phyloP scores from a whole-genome alignment of 1,140 invertebrate genomes.

The Metaphire vulgaris region DNA sequence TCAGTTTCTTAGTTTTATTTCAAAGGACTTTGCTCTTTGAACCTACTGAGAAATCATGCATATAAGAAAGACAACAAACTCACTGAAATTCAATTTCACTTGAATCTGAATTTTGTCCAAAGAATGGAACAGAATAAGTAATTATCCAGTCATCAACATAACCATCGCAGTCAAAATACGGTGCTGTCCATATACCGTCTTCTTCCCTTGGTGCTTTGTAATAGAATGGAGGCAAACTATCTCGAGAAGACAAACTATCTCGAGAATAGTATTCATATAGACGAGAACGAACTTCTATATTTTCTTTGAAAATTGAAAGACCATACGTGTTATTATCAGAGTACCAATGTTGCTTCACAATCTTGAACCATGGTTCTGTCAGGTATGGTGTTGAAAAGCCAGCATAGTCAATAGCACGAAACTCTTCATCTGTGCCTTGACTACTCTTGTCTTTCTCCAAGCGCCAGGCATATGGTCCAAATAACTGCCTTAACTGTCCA shows the following conservation, averaged over 20 bases:
- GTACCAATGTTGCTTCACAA: slow-evolving; percentile 80
- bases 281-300: slow-evolving; percentile 83
- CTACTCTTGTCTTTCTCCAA: slow-evolving; percentile 31
- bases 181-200: slow-evolving; percentile 84
- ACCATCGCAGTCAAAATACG: slow-evolving; percentile 89
- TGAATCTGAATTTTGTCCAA: slow-evolving; percentile 87
- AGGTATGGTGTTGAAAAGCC: slow-evolving; percentile 65
- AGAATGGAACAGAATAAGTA: slow-evolving; percentile 91
- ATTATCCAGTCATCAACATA: slow-evolving; percentile 83
- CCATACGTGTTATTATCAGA: slow-evolving; percentile 87
- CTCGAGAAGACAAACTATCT: slow-evolving; percentile 79
- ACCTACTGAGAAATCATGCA: no score
- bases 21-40: no score
- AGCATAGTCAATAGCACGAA: slow-evolving; percentile 44
- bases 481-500: slow-evolving; percentile 54
- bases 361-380: slow-evolving; percentile 76
- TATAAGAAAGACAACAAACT: no score
- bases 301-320: slow-evolving; percentile 83
- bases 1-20: no score
- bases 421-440: slow-evolving; percentile 33
- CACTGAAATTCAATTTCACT: slow-evolving; percentile 50
- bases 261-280: slow-evolving; percentile 58
- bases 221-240: slow-evolving; percentile 79
- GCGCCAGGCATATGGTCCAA: slow-evolving; percentile 90
- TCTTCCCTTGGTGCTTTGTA: slow-evolving; percentile 58